Base-by-base conservation (phyloP, 2,797 vertebrate species). In the Orientallactaga sibirica region DNA sequence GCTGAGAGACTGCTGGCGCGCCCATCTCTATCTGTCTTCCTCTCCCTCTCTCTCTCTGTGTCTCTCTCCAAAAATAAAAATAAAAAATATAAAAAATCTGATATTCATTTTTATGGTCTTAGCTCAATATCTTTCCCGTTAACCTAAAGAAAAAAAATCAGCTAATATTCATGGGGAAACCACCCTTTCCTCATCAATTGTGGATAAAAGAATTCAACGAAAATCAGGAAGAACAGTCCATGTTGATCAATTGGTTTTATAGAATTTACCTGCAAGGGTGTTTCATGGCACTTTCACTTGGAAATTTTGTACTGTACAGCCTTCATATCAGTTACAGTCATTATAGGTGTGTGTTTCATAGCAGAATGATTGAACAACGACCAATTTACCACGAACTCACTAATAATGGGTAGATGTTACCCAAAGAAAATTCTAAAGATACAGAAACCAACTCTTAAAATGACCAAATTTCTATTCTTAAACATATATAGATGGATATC, bases 371-470 rank as follows among this genome's bases (percentile, higher is more conserved):
- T 80, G 24, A 64, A 94, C 8, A 79, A 16, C 74, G 52, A 62
- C 10, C 20, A 92, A 73, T 4, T 82, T 75, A 70, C 7, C 18
- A 92, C 8, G 20, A 64, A 64, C 22, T 19, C 41, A 61, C 7
- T 33, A 66, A 85, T 14, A 8, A 43, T 27, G 18, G 20, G 19
- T 25, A 90, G 37, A 93, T 52, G 73, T 7, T n/a, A 33, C 27
- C 25, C 89, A 95, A 94, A 74, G 25, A 29, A 89, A 89, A 88
- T 70, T 22, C 68, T 61, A 41, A 20, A 91, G 37, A 78, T 19
- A 61, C 74, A 92, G 83, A 94, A 94, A 92, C 74, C 33, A 48
- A 92, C 27, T 29, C 16, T 19, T 73, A 41, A 92, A 76, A 80
- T 91, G 33, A 66, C 37, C 37, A 90, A 66, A 85, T 73, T 93